These are phyloP conservation scores for Odobenus rosmarus DNA, from an alignment of 2,113 vertebrate species.

Conservation along the genomic window DNA sequence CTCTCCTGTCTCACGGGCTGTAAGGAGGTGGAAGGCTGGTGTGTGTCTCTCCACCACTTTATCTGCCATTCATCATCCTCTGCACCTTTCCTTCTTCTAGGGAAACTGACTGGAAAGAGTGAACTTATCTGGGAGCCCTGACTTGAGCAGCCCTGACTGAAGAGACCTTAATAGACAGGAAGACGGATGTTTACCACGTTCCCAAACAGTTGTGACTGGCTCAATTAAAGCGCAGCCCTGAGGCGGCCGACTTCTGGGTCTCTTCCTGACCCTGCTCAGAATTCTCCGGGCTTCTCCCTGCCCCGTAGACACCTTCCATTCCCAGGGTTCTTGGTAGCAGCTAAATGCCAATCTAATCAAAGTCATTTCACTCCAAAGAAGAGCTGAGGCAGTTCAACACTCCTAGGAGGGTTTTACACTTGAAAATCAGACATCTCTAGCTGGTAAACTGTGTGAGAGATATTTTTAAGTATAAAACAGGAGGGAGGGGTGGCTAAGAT, in stretches of 20 bases:
- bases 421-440: constrained; percentile 39
- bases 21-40: not conserved
- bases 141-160: too few relatives aligned
- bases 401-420: constrained; percentile 7
- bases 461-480: constrained; percentile 45
- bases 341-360: constrained; percentile 39
- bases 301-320: not conserved
- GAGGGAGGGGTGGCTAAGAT: too few relatives aligned
- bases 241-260: not conserved
- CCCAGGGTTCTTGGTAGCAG: not conserved
- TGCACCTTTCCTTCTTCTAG: not conserved
- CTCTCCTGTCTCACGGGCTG: not conserved
- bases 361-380: not conserved
- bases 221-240: not conserved
- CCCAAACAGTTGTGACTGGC: fast-evolving
- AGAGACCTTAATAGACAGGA: not conserved
- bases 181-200: not conserved
- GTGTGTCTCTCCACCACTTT: not conserved
- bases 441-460: constrained; percentile 33
- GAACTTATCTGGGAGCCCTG: not conserved
- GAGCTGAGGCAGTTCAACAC: constrained; percentile 58
- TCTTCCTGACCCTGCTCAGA: not conserved
- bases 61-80: not conserved
- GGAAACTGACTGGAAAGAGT: not conserved
- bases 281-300: not conserved